A percentile compares a stretch with the other conserved stretches of the same genome.
Evolutionary conservation across 2,797 vertebrate genomes (phyloP).

Genomic region (Falco columbarius): DNA sequence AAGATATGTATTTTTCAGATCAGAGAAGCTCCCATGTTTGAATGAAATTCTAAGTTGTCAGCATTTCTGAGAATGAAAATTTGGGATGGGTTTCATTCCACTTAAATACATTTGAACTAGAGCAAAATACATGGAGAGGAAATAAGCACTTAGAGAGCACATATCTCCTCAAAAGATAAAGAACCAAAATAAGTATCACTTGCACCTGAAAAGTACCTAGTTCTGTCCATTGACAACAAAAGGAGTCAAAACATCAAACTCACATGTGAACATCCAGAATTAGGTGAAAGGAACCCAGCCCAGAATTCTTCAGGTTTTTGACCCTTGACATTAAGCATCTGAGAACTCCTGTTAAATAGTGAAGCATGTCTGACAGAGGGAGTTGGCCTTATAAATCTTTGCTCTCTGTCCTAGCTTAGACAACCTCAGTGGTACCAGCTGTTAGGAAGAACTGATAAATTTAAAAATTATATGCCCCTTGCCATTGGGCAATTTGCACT

Average conservation of each 20-base stretch:
- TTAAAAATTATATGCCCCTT: not conserved
- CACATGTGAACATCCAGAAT: not conserved
- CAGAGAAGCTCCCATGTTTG: not conserved
- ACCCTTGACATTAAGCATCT: not conserved
- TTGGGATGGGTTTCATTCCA: not conserved
- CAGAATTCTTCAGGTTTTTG: not conserved
- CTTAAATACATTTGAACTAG: not conserved
- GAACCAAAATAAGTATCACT: not conserved
- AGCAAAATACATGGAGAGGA: not conserved
- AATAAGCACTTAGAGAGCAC: not conserved
- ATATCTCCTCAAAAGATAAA: not conserved
- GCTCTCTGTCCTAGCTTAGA: not conserved
- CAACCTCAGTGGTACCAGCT: not conserved
- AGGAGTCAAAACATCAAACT: not conserved
- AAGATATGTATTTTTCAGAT: not conserved
- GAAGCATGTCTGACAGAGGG: not conserved
- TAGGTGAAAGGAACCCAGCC: not conserved
- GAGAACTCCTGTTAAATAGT: not conserved
- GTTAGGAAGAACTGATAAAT: not conserved
- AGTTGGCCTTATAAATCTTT: not conserved
- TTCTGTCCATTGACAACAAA: fast-evolving
- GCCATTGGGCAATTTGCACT: not conserved
- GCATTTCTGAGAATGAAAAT: not conserved
- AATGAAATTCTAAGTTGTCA: not conserved
- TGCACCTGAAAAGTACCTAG: fast-evolving